phyloP scores from a whole-genome alignment of 1,140 invertebrate genomes.

The Calephelis nemesis region DNA sequence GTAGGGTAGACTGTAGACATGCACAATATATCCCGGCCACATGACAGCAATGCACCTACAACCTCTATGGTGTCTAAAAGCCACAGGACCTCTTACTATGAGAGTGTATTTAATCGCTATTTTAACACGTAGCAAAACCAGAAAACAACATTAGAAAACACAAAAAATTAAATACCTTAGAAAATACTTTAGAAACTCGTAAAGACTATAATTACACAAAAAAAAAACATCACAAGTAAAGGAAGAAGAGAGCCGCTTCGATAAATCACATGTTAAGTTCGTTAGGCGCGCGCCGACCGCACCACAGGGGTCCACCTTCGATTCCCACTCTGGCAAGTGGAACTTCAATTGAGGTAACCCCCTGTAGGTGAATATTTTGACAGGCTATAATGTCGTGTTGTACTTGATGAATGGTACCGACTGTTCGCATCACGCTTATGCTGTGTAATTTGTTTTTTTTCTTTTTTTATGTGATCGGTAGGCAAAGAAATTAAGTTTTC shows the following conservation, averaged over 20 bases:
- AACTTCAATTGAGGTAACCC: slow-evolving; percentile 58
- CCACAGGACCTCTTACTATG: too few relatives aligned
- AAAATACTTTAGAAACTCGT: not conserved
- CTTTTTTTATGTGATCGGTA: too few relatives aligned
- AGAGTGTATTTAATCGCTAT: too few relatives aligned
- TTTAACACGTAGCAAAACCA: too few relatives aligned
- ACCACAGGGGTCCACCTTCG: slow-evolving; percentile 64
- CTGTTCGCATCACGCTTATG: slow-evolving; percentile 3
- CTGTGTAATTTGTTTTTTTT: too few relatives aligned
- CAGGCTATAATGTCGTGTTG: slow-evolving; percentile 53
- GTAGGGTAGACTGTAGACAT: too few relatives aligned
- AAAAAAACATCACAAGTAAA: slow-evolving; percentile 61
- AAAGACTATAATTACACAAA: slow-evolving; percentile 4
- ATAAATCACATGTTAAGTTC: slow-evolving; percentile 74
- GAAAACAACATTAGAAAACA: too few relatives aligned
- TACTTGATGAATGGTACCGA: slow-evolving; percentile 49
- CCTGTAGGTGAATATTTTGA: slow-evolving; percentile 72
- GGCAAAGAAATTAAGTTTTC: too few relatives aligned
- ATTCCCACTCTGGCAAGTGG: slow-evolving; percentile 62
- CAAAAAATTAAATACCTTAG: too few relatives aligned
- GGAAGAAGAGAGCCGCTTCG: slow-evolving; percentile 57
- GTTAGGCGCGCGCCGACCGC: slow-evolving; percentile 64
- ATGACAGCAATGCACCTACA: too few relatives aligned
- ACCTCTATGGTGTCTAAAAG: too few relatives aligned
- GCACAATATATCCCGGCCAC: too few relatives aligned